Base-by-base conservation (phyloP, 2,888 invertebrate species). In the Dasysyrphus albostriatus region DNA sequence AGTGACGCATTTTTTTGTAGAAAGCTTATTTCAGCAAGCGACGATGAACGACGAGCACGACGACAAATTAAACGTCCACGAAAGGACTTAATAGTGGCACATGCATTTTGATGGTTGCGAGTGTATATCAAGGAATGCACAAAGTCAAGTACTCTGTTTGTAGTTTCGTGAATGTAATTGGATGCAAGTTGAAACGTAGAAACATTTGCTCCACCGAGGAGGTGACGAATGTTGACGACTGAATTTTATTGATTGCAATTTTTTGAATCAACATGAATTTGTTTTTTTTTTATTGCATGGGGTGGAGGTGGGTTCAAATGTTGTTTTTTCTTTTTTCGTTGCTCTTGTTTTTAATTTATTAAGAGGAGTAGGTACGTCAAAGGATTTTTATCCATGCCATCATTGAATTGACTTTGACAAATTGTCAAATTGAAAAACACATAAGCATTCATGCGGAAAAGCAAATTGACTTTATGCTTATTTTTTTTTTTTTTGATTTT, bases 401-500 rank as follows among this genome's bases (percentile, higher is more conserved):
- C 16, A 2, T 12, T 37, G 34, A 19, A 47, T 49, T 19, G 49
- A 67, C 65, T 67, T 34, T 67, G 65, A 67, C 34, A 49, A 67
- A 65, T 65, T 65, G 47, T 65, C 65, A 34, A 65, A 19, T 67
- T 67, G 34, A 44, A 63, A 63, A 63, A 42, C 42, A 6, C 32
- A 47, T 44, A 32, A 63, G 47, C 65, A 47, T 5, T 32, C 16
- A 34, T 32, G 42, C 32, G 32, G 32, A 65, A 32, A 42, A 47
- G 16, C 47, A 47, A 49, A 67, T 37, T 67, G 65, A 49, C 14
- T 67, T 49, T 24, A 19, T 49, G 5, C 14, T 10, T n/a, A 24
- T 44, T 63, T 16, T 16, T 47, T 63, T 32, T 4, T 63, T n/a
- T 6, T 29, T n/a, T 5, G 3, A 16, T n/a, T 16, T 51, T 24